Percentiles rank a stretch among this genome's conserved stretches.
Conservation (phyloP, 1,140 invertebrate genomes). For the Pseudobourletiella spinata region DNA sequence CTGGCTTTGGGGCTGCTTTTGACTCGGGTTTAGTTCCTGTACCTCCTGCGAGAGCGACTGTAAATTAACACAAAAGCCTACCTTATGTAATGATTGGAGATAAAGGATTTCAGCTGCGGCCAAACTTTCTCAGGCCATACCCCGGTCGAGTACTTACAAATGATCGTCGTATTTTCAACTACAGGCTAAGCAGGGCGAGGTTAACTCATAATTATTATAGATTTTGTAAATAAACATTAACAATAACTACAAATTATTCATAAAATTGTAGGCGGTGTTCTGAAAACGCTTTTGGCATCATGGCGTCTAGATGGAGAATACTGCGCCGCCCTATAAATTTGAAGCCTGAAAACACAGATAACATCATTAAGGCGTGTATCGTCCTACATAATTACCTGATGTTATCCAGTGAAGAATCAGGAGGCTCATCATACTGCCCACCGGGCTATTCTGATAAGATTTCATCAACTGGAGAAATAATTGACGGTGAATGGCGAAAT, state of each 20-base stretch:
- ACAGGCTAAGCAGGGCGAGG: not conserved
- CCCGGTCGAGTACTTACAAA: constrained; percentile 16
- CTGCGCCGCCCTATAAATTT: too few species aligned
- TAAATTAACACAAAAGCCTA: not conserved
- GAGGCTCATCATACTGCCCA: not conserved
- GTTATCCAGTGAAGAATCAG: not conserved
- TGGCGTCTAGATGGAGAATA: not conserved
- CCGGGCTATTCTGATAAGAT: not conserved
- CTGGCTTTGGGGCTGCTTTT: not conserved
- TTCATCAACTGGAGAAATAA: not conserved
- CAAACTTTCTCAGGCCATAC: constrained; percentile 38
- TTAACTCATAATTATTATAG: too few species aligned
- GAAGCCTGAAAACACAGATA: too few species aligned
- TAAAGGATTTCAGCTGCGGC: constrained; percentile 37
- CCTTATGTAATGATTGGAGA: constrained; percentile 36
- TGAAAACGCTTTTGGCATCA: not conserved
- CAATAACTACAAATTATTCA: too few species aligned
- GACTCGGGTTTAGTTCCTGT: not conserved
- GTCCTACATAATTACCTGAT: too few species aligned
- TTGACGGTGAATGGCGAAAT: not conserved
- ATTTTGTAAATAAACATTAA: too few species aligned
- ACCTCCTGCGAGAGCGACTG: not conserved
- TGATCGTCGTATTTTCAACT: constrained; percentile 5
- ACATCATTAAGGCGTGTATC: not conserved
- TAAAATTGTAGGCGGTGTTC: not conserved